These are phyloP conservation scores for Siniperca scherzeri DNA, from an alignment of 2,797 vertebrate species.

Conservation along the genomic window DNA sequence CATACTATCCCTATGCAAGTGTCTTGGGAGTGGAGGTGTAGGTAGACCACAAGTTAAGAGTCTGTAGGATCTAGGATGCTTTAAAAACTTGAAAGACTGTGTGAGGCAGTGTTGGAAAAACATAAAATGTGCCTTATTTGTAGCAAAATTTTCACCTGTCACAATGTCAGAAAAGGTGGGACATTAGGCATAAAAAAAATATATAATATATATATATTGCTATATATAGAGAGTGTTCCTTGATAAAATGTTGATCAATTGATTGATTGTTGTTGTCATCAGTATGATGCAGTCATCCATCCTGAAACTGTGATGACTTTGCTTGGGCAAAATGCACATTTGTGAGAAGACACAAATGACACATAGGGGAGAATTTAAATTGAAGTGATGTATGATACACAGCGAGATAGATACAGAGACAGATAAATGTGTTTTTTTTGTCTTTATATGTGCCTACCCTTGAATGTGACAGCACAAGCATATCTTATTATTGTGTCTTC, in stretches of 20 bases:
- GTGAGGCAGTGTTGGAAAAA: constrained; percentile 23
- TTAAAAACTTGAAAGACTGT: constrained; percentile 36
- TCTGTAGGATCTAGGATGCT: constrained; percentile 24
- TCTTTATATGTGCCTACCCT: not conserved
- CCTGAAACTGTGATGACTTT: constrained; percentile 6
- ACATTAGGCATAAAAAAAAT: not conserved
- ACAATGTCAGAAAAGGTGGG: constrained; percentile 15
- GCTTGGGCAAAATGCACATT: not conserved
- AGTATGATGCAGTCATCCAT: not conserved
- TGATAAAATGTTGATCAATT: not conserved
- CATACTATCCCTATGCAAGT: constrained; percentile 15
- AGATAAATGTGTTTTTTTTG: not conserved
- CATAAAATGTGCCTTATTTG: constrained; percentile 6
- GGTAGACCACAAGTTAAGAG: constrained; percentile 35
- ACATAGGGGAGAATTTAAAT: not conserved
- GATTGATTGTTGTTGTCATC: constrained; percentile 1
- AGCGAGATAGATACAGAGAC: not conserved
- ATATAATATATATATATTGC: too few relatives aligned
- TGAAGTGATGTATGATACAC: not conserved
- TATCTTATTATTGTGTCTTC: constrained; percentile 5
- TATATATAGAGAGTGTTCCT: not conserved
- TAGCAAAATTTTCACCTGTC: constrained; percentile 21
- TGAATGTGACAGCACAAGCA: not conserved
- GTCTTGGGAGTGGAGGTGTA: constrained; percentile 40
- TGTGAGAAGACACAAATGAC: not conserved